Evolutionary conservation across 2,888 invertebrate genomes (phyloP).

Genomic region (Megamerina dolium): DNA sequence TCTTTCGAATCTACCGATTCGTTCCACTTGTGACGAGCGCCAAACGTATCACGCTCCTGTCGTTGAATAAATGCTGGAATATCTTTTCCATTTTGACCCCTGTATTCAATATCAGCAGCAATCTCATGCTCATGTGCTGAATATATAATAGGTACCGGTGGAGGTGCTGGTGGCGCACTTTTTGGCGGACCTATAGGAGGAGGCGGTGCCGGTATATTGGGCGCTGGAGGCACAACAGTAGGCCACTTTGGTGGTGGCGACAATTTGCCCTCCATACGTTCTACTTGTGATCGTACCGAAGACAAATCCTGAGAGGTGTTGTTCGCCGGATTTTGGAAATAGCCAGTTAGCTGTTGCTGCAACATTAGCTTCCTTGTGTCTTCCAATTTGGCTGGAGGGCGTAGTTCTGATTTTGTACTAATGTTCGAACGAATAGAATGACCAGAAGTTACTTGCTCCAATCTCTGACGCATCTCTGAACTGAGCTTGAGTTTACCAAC

Average conservation of each 20-base stretch:
- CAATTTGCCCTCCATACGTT: constrained; percentile 55
- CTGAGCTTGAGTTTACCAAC: constrained; percentile 86
- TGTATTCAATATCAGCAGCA: constrained; percentile 43
- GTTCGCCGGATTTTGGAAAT: constrained; percentile 31
- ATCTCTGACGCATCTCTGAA: constrained; percentile 83
- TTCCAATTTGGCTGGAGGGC: constrained; percentile 73
- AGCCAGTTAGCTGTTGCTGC: constrained; percentile 73
- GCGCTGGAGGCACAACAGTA: constrained; percentile 58
- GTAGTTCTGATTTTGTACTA: constrained; percentile 64
- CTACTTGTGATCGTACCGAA: constrained; percentile 53
- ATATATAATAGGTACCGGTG: constrained; percentile 63
- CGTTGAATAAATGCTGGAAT: constrained; percentile 60
- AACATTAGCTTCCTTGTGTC: constrained; percentile 79
- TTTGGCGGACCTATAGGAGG: constrained; percentile 55
- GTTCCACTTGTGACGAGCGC: constrained; percentile 62
- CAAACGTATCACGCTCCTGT: constrained; percentile 67
- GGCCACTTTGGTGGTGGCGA: constrained; percentile 63
- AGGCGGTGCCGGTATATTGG: constrained; percentile 55
- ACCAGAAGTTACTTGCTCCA: constrained; percentile 83
- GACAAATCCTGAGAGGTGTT: constrained; percentile 34
- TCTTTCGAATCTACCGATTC: constrained; percentile 39
- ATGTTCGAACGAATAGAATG: constrained; percentile 77
- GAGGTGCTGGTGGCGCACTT: constrained; percentile 55
- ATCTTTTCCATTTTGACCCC: constrained; percentile 35
- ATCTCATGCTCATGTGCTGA: constrained; percentile 37